Evolutionary conservation across 2,113 vertebrate species (phyloP).

Genomic region (Rostratula benghalensis): DNA sequence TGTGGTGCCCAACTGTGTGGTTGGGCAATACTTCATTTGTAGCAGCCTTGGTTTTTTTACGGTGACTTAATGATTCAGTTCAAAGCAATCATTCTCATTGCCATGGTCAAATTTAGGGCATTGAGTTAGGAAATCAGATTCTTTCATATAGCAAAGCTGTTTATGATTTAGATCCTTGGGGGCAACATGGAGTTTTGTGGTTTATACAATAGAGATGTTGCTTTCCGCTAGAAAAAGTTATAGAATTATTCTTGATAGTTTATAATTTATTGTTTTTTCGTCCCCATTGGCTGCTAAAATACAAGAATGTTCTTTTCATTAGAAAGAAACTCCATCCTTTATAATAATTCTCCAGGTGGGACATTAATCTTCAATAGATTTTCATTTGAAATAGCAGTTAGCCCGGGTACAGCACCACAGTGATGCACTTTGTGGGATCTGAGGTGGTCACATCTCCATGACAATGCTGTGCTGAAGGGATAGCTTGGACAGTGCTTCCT

Average conservation of each 20-base stretch:
- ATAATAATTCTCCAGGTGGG: background rate
- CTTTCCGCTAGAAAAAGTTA: background rate
- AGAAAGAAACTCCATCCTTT: background rate
- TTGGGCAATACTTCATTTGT: background rate
- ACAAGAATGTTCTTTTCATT: background rate
- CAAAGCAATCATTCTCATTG: background rate
- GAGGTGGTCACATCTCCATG: background rate
- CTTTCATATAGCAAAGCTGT: background rate
- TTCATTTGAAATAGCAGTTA: background rate
- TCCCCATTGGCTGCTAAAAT: background rate
- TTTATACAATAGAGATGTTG: background rate
- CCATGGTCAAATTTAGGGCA: background rate
- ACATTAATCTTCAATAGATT: background rate
- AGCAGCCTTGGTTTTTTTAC: background rate
- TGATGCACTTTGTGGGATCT: background rate
- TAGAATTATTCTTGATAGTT: background rate
- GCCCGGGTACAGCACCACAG: background rate
- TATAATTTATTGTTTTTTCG: background rate
- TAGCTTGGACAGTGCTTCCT: background rate
- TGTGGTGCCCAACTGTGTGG: constrained; percentile 1
- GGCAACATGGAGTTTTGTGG: background rate
- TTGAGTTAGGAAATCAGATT: background rate
- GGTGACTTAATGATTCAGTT: background rate
- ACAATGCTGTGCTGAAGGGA: background rate
- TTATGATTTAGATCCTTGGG: background rate